Base-by-base conservation (phyloP, 2,797 vertebrate genomes). In the Hirundo rustica region DNA sequence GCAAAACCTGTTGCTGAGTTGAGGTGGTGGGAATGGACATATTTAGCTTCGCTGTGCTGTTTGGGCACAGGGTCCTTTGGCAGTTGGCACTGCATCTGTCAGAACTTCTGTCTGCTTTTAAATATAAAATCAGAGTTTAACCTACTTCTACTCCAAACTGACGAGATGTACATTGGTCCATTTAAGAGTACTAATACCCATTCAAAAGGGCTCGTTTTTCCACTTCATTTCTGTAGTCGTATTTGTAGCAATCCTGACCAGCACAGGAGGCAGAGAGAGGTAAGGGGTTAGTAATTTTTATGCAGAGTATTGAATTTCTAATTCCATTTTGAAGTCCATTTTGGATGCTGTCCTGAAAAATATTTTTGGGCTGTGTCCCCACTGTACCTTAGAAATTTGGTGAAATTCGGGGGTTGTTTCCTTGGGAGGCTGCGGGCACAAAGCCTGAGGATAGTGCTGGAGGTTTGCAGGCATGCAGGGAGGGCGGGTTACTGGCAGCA, bases 41-140 rank as follows among this genome's bases (percentile, higher is more conserved):
- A 13, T 74, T 81, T 62, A 74, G 8, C 91, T 94, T 90, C 80
- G 74, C 44, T 54, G 44, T 48, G 79, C 57, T 71, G 30, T 65
- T 96, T 34, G 40, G 71, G 32, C 1, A 0, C 2, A 6, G 61
- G 27, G 23, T 92, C 48, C 42, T 85, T 64, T 81, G 53, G 64
- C 70, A 71, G 48, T 82, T 73, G 55, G 55, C 34, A 26, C 27
- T 58, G 75, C 70, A 74, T 50, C 67, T 73, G 13, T 51, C 30
- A 19, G 53, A 51, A 21, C 42, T 75, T 88, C 71, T 82, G 47
- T 65, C 78, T 89, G 68, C 91, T 91, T 96, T 96, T 94, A 83
- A 78, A 45, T 92, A 60, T 92, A 88, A 96, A 95, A 75, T 16
- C 23, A n/a, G 89, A 80, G 50, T 91, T 92, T 89, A 89, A 91